These are phyloP conservation scores for Mesocricetus auratus DNA, from an alignment of 2,113 vertebrate genomes.

Conservation along the genomic window DNA sequence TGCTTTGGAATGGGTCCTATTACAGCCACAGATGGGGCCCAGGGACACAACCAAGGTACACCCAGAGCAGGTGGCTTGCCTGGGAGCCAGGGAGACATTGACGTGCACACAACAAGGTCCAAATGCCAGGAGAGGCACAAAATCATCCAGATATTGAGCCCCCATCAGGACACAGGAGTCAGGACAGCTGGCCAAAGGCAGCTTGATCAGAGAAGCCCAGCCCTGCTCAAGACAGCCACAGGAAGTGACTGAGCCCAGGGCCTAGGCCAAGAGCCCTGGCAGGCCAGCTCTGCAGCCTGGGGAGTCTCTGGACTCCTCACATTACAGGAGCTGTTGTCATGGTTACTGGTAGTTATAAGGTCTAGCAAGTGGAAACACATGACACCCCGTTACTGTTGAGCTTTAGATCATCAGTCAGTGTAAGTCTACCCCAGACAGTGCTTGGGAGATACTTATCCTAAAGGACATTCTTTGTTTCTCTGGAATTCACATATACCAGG, in stretches of 20 bases:
- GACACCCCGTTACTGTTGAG: too few relatives aligned
- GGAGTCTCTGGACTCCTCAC: not conserved
- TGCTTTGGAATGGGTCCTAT: not conserved
- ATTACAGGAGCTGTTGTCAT: not conserved
- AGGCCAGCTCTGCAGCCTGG: not conserved
- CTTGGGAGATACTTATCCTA: not conserved
- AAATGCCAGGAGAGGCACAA: not conserved
- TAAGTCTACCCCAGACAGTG: not conserved
- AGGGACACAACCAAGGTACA: not conserved
- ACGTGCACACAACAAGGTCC: not conserved
- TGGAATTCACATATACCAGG: not conserved
- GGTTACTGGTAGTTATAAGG: not conserved
- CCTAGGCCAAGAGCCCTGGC: not conserved
- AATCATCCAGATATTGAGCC: not conserved
- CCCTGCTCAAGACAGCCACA: too few relatives aligned
- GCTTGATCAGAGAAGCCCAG: not conserved
- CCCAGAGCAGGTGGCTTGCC: not conserved
- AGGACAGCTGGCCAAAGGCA: not conserved
- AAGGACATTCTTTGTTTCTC: not conserved
- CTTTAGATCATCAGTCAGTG: not conserved
- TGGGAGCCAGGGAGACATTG: fast-evolving
- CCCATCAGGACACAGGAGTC: not conserved
- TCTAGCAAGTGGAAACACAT: not conserved
- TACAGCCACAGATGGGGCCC: not conserved
- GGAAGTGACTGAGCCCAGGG: not conserved